Evolutionary conservation across 92 coral and sea anemone genomes (phyloP), one percentile per base, ranked within the genome.

Genomic region (Pocillopora grandis): DNA sequence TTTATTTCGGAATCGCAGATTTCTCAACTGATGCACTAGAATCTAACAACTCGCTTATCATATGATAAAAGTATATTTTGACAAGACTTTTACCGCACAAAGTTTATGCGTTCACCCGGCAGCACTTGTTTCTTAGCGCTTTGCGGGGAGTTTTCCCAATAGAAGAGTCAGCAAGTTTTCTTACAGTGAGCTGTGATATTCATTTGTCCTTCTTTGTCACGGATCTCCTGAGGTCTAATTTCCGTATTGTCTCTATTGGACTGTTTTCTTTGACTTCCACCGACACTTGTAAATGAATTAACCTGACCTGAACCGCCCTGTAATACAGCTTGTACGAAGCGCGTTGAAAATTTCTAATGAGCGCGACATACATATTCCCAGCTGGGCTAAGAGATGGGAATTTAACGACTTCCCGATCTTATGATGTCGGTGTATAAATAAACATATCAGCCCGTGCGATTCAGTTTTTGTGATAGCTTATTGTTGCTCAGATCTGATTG

Each of bases 281-380:
- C 84, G 76, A 68, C 66, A 63, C 57, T 35, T 78, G 58, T 68
- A 80, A 68, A 68, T 68, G 66, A 68, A 80, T 67, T 66, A 58
- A 19, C 60, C 7, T 80, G 33, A 58, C 67, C 58, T 69, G 72
- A 68, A 1, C 11, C 69, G 12, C 52, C 56, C 33, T 48, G 10
- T 35, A 42, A 62, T 66, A 9, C 23, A 21, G 31, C 52, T 56
- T 79, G 52, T 5, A 79, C 7, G 35, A 70, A 6, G 2, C 23
- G 59, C 5, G 10, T 15, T 55, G 63, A 14, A 42, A 18, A 20
- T 23, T 17, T 71, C 52, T 71, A 80, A 70, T 70, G 16, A n/a
- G 37, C 66, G 13, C 66, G 77, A 71, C 61, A 10, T 8, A 21
- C 9, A 37, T 55, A 62, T 83, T 21, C 49, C 57, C n/a, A 33